These are phyloP conservation scores for Cotesia congregata DNA, from an alignment of 2,888 invertebrate species.

Conservation along the genomic window DNA sequence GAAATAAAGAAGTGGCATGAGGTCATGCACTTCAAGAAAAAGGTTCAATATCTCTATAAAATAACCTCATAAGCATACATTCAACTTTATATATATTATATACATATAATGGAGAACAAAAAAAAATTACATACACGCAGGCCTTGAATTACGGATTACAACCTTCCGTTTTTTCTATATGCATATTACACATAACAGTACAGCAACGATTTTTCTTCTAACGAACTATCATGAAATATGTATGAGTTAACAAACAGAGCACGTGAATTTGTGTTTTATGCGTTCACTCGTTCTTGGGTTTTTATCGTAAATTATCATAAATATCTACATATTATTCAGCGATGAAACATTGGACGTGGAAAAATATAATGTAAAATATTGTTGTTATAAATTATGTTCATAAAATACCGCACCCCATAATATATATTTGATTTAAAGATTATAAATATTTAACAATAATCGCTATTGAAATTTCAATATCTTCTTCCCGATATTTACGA, in stretches of 20 bases:
- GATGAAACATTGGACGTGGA: neutral
- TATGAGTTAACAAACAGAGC: conserved; percentile 41
- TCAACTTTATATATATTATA: neutral
- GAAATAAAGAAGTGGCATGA: neutral
- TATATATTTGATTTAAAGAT: neutral
- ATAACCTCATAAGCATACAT: neutral
- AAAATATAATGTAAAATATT: neutral
- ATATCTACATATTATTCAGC: conserved; percentile 14
- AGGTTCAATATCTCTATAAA: neutral
- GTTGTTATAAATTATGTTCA: neutral
- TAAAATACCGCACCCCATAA: neutral
- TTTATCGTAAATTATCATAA: neutral
- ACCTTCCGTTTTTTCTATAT: neutral
- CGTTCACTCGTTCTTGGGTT: conserved; percentile 9
- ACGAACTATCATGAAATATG: conserved; percentile 52
- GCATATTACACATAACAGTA: neutral
- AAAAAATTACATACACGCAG: neutral
- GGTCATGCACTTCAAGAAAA: neutral
- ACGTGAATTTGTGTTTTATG: neutral
- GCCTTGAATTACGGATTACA: neutral
- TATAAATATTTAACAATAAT: neutral
- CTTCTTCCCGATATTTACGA: neutral
- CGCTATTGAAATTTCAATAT: neutral
- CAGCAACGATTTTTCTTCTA: conserved; percentile 29
- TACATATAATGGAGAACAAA: neutral